Percentiles rank a stretch among this genome's conserved stretches.
Evolutionary conservation across 2,888 invertebrate species (phyloP).

Genomic region (Patella pellucida): DNA sequence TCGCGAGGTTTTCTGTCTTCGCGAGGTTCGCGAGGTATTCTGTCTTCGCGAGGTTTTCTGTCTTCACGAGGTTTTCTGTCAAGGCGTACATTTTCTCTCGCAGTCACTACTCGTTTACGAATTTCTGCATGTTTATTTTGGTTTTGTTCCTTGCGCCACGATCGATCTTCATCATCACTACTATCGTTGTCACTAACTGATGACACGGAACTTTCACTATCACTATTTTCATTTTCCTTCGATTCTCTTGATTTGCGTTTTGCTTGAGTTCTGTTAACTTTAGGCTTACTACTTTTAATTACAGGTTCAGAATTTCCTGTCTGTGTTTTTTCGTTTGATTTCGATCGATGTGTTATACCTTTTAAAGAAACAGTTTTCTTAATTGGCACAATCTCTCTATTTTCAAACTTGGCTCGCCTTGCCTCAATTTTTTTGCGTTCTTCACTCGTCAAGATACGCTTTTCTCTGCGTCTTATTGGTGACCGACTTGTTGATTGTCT

Average conservation of each 20-base stretch:
- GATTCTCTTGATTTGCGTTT: slow-evolving; percentile 9
- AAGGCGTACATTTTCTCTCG: background rate
- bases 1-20: background rate
- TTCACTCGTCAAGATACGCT: slow-evolving; percentile 32
- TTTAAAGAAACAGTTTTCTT: slow-evolving; percentile 52
- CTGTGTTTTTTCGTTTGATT: slow-evolving; percentile 18
- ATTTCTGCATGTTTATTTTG: slow-evolving; percentile 8
- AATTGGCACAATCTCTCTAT: slow-evolving; percentile 23
- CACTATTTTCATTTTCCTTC: slow-evolving; percentile 13
- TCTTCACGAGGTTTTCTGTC: slow-evolving; percentile 6
- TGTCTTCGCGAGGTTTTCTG: background rate
- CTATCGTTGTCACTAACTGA: slow-evolving; percentile 50
- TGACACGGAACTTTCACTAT: slow-evolving; percentile 12
- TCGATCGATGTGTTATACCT: slow-evolving; percentile 38
- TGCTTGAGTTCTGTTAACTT: background rate
- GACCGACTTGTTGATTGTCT: slow-evolving; percentile 19
- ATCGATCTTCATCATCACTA: slow-evolving; percentile 38
- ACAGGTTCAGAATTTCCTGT: background rate
- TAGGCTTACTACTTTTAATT: slow-evolving; percentile 9
- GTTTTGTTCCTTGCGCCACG: slow-evolving; percentile 37
- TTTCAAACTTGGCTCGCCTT: slow-evolving; percentile 45
- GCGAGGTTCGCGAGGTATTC: no score
- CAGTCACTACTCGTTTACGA: background rate
- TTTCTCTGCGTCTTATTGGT: slow-evolving; percentile 16
- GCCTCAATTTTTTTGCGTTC: slow-evolving; percentile 44